Evolutionary conservation across 2,888 invertebrate genomes (phyloP), one percentile per base, ranked within the genome.

Genomic region (Parelbella ahira): DNA sequence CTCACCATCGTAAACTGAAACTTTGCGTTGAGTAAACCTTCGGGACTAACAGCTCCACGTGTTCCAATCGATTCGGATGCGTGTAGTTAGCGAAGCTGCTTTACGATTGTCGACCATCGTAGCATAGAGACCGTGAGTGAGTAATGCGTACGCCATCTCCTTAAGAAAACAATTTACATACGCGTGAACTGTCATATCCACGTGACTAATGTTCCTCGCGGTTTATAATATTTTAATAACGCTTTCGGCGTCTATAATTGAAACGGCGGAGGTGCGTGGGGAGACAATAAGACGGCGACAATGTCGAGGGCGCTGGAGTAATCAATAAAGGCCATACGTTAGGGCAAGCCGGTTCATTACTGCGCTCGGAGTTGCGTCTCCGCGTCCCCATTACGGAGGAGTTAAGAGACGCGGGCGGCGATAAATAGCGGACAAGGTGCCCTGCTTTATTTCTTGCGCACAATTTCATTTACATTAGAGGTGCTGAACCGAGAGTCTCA

Each of bases 391-490:
- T 84, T 84, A 83, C 79, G 58, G 58, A 56, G 73, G 74, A 83
- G 83, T 82, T 81, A 84, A 68, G 78, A 79, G 81, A 76, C 79
- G 73, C 75, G 71, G 60, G 68, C 66, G 65, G 65, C 82, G 75
- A 83, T 86, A 87, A 86, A 86, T 83, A 82, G 69, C 72, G 71
- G 76, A 67, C 73, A 58, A 76, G 77, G 61, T 77, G 68, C 69
- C 68, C 67, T 76, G 83, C 78, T 84, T 82, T 82, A 82, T 84
- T 82, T 79, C 75, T 79, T 79, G 81, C 74, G 73, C 80, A 82
- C 79, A 86, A 84, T 86, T 86, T 83, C 74, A 82, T 84, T 84
- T 83, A 86, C 83, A 84, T 84, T 80, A 81, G 70, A 81, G 78
- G 80, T 82, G 78, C 70, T 77, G 78, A 80, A 65, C 69, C 60